Conservation (phyloP, 2,888 invertebrate genomes). For the Drosophila algonquin region DNA sequence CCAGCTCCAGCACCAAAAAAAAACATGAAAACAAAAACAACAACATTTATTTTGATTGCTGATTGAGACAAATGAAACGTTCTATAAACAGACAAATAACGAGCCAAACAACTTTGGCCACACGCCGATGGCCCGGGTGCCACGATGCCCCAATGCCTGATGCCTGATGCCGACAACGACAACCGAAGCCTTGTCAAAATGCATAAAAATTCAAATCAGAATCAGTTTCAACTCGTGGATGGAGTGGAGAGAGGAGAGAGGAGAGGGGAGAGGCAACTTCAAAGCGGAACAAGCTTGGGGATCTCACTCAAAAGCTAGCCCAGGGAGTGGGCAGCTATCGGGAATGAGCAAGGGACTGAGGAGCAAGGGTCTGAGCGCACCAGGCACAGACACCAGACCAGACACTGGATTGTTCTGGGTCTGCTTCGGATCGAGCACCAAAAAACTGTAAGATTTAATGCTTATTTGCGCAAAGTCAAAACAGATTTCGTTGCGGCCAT, state of each 20-base stretch:
- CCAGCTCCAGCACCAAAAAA: neutral
- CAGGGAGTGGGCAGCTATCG: constrained; percentile 28
- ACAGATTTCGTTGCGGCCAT: constrained; percentile 72
- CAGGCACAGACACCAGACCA: neutral
- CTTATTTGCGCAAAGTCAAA: constrained; percentile 80
- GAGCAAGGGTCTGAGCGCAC: neutral
- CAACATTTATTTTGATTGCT: constrained; percentile 65
- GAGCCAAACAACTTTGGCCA: constrained; percentile 53
- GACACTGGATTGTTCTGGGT: neutral
- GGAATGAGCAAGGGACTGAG: neutral
- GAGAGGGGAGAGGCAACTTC: constrained; percentile 21
- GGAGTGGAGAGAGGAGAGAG: neutral
- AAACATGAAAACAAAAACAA: constrained; percentile 10
- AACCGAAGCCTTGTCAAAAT: constrained; percentile 67
- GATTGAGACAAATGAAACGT: constrained; percentile 78
- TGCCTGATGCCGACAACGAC: neutral
- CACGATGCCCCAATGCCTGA: constrained; percentile 37
- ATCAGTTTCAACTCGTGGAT: constrained; percentile 8
- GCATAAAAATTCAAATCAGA: constrained; percentile 79
- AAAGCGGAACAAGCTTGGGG: constrained; percentile 36
- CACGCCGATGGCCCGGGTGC: constrained; percentile 57
- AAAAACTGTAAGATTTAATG: constrained; percentile 78
- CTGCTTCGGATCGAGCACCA: constrained; percentile 37
- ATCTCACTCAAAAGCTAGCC: constrained; percentile 4
- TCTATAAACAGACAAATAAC: constrained; percentile 61